Evolutionary conservation across 2,888 invertebrate species (phyloP).

Genomic region (Scaptomyza caliginosa): DNA sequence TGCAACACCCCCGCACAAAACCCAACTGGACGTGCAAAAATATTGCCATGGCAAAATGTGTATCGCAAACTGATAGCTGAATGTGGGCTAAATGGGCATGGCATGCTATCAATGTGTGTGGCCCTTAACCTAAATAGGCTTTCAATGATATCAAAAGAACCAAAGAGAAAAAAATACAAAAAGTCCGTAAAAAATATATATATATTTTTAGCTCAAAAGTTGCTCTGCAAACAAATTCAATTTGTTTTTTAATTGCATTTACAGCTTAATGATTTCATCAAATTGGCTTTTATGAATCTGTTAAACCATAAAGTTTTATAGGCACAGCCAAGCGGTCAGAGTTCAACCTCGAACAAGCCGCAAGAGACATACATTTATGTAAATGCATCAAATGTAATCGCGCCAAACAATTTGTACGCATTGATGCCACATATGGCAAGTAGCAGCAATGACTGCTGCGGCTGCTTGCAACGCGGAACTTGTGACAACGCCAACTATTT

Average conservation of each 20-base stretch:
- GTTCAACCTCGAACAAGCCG: neutral
- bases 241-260: neutral
- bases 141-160: neutral
- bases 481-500: slow-evolving; percentile 44
- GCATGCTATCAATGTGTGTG: slow-evolving; percentile 13
- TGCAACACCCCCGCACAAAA: slow-evolving; percentile 1
- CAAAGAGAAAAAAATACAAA: no score
- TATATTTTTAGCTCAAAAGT: no score
- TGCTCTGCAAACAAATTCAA: neutral
- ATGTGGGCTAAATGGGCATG: slow-evolving; percentile 34
- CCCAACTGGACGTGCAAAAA: slow-evolving; percentile 17
- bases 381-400: slow-evolving; percentile 33
- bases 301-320: neutral
- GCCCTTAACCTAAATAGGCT: slow-evolving; percentile 9
- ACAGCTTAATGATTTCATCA: neutral
- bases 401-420: slow-evolving; percentile 50
- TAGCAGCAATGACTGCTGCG: slow-evolving; percentile 46
- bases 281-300: slow-evolving; percentile 1
- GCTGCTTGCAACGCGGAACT: slow-evolving; percentile 20
- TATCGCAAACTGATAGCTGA: slow-evolving; percentile 23
- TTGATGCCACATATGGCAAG: slow-evolving; percentile 39
- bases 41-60: slow-evolving; percentile 5
- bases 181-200: neutral
- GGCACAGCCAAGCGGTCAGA: neutral
- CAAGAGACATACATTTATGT: slow-evolving; percentile 8